These are phyloP conservation scores for Camponotus pennsylvanicus DNA, from an alignment of 1,140 invertebrate genomes.

Conservation along the genomic window DNA sequence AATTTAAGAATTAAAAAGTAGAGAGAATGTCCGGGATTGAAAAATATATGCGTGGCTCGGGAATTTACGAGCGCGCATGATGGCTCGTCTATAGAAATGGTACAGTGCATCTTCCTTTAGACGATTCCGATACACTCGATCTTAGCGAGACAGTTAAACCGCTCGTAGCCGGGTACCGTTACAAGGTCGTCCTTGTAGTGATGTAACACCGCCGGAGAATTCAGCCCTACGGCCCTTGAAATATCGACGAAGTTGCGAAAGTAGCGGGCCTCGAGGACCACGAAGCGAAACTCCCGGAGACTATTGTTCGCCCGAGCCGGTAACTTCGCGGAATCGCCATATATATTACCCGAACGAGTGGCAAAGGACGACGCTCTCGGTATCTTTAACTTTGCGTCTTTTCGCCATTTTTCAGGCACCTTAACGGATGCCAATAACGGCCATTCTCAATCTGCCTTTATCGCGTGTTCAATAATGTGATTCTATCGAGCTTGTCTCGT, in stretches of 20 bases:
- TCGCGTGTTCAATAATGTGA: constrained; percentile 18
- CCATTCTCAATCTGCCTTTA: constrained; percentile 6
- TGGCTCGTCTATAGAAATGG: constrained; percentile 33
- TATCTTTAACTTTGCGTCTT: constrained; percentile 77
- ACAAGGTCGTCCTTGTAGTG: constrained; percentile 70
- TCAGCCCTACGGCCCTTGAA: constrained; percentile 77
- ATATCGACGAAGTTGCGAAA: constrained; percentile 84
- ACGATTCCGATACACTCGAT: constrained; percentile 68
- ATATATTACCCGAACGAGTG: constrained; percentile 80
- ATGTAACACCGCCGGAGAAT: constrained; percentile 70
- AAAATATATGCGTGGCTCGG: not conserved
- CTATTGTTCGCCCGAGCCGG: constrained; percentile 83
- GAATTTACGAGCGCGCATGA: constrained; percentile 32
- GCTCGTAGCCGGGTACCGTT: constrained; percentile 76
- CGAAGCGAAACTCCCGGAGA: constrained; percentile 77
- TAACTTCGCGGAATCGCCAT: constrained; percentile 82
- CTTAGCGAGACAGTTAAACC: constrained; percentile 76
- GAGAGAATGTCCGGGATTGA: not conserved
- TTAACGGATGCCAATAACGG: constrained; percentile 38
- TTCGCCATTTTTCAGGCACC: constrained; percentile 73
- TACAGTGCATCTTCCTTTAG: constrained; percentile 57
- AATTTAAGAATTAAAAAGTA: constrained; percentile 30
- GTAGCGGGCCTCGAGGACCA: constrained; percentile 66
- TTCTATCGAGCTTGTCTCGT: constrained; percentile 10
- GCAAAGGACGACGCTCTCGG: constrained; percentile 70